Percentiles rank a stretch among this genome's conserved stretches.
These are phyloP conservation scores for Thaleichthys pacificus DNA, from an alignment of 2,797 vertebrate genomes.

Conservation along the genomic window DNA sequence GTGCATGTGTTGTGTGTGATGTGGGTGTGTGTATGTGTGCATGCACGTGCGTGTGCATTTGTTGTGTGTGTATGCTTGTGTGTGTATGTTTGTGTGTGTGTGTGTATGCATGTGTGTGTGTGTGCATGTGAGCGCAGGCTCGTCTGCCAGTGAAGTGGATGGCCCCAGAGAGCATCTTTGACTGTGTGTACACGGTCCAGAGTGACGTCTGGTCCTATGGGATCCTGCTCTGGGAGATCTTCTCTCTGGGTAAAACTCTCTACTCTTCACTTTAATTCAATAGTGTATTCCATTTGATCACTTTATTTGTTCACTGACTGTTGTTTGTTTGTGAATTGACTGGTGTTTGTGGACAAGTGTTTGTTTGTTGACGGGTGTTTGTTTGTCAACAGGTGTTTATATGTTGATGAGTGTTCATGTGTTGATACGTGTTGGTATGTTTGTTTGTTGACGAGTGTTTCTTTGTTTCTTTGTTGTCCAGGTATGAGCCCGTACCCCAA, in stretches of 20 bases:
- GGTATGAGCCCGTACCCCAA: conserved; percentile 93
- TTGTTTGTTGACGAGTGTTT: background rate
- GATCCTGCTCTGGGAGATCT: conserved; percentile 96
- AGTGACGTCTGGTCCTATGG: conserved; percentile 98
- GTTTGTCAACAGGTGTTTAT: background rate
- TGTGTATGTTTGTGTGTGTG: background rate
- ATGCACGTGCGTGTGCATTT: background rate
- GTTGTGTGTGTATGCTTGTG: background rate
- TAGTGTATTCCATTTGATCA: too few relatives aligned
- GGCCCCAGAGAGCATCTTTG: conserved; percentile 97
- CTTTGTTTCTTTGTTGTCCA: background rate
- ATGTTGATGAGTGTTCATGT: too few relatives aligned
- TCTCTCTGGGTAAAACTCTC: conserved; percentile 85
- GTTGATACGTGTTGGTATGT: background rate
- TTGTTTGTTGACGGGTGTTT: too few relatives aligned
- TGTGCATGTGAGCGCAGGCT: conserved; percentile 73
- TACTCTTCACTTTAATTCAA: background rate
- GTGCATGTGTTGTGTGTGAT: too few relatives aligned
- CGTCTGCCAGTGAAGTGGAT: conserved; percentile 98
- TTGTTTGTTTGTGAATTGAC: background rate
- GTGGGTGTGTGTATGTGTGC: too few relatives aligned
- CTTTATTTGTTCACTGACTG: background rate
- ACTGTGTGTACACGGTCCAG: conserved; percentile 93
- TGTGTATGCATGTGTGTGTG: background rate
- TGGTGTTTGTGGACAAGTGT: background rate